Percentiles rank a stretch among this genome's conserved stretches.
Conservation (phyloP, 2,888 invertebrate species). For the Pharmacophagus antenor region DNA sequence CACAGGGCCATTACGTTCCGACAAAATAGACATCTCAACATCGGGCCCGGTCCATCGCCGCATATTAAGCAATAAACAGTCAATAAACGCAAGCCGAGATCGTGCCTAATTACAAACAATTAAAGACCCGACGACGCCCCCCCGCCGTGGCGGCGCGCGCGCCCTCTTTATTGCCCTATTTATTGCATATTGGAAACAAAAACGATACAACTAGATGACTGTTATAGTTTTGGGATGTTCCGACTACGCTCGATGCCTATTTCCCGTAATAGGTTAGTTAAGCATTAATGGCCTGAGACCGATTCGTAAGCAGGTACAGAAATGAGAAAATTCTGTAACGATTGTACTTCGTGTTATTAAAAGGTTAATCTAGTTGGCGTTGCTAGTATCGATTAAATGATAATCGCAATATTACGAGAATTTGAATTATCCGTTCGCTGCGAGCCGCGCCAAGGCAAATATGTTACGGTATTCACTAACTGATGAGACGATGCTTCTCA, state of each 20-base stretch:
- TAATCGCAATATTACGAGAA: slow-evolving; percentile 19
- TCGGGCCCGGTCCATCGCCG: slow-evolving; percentile 49
- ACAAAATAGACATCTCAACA: slow-evolving; percentile 36
- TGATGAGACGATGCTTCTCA: background rate
- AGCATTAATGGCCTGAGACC: slow-evolving; percentile 31
- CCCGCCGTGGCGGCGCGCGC: slow-evolving; percentile 47
- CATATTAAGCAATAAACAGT: slow-evolving; percentile 77
- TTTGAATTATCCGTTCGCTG: slow-evolving; percentile 6
- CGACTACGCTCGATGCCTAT: slow-evolving; percentile 21
- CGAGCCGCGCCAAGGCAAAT: slow-evolving; percentile 9
- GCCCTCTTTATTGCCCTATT: slow-evolving; percentile 59
- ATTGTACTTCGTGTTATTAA: slow-evolving; percentile 30
- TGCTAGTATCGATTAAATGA: slow-evolving; percentile 12
- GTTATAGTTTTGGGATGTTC: slow-evolving; percentile 45
- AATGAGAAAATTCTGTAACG: slow-evolving; percentile 25
- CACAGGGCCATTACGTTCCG: slow-evolving; percentile 34
- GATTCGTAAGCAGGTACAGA: slow-evolving; percentile 29
- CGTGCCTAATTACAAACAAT: slow-evolving; percentile 71
- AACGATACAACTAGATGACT: slow-evolving; percentile 47
- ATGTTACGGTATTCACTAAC: slow-evolving; percentile 1
- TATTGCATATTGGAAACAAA: slow-evolving; percentile 72
- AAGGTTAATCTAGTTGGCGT: slow-evolving; percentile 30
- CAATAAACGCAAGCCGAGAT: slow-evolving; percentile 57
- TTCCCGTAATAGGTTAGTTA: slow-evolving; percentile 31
- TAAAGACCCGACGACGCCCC: slow-evolving; percentile 60